Base-by-base conservation (phyloP, 2,888 invertebrate genomes). In the Cephonodes hylas region DNA sequence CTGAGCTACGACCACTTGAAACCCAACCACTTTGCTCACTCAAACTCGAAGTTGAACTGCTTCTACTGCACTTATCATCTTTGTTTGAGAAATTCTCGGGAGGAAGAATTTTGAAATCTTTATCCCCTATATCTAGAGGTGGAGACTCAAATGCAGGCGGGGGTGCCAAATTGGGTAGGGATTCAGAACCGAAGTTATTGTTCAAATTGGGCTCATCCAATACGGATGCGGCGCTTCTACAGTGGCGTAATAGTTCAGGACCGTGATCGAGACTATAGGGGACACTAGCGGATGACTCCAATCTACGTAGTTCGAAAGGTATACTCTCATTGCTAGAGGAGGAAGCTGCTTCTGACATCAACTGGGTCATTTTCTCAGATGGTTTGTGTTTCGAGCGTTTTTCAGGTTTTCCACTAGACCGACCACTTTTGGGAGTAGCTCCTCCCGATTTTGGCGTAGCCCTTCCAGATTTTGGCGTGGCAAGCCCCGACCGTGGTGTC, bases 21-120 rank as follows among this genome's bases (percentile, higher is more conserved):
- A 97, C 96, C 97, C 97, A 97, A 0, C 97, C 97, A 77, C 97
- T 97, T 84, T 96, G 96, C 83, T 97, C 97, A 74, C 96, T 97
- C 64, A 96, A 86, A 63, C 95, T 95, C 15, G 95, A 94, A 0
- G 95, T 95, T 7, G 95, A 95, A 70, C 89, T 93, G 62, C 93
- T 93, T 76, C 84, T 85, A 63, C 84, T 87, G 31, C 73, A 74
- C 72, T 90, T 91, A 38, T 84, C 81, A 66, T 91, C 88, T 77
- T 91, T 91, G 66, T 88, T 91, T 5, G 86, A 81, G 71, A 93
- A 93, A 70, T 81, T 92, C 69, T 93, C 93, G 2, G 93, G 93
- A 15, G 93, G 93, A 61, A 89, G 70, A 63, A 93, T 91, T 84
- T 92, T 93, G 44, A 93, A 93, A 75, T 93, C 89, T 79, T 92